These are phyloP conservation scores for Drosophila watanabei DNA, from an alignment of 1,140 invertebrate species.

Conservation along the genomic window DNA sequence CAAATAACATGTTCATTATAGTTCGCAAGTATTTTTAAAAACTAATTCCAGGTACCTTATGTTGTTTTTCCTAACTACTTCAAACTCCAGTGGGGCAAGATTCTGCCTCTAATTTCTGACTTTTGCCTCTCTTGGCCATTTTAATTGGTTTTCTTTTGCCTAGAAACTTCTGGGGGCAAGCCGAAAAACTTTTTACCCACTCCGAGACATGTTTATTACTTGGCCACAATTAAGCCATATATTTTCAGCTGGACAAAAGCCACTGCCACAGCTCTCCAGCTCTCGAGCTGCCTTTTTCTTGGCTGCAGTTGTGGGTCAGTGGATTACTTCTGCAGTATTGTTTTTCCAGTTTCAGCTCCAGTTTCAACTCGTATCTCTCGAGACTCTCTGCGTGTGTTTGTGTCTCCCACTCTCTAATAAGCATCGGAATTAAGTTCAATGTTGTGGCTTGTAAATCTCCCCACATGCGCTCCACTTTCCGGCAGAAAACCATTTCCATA, in stretches of 20 bases:
- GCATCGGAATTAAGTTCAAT: slow-evolving; percentile 38
- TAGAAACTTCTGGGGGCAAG: slow-evolving; percentile 33
- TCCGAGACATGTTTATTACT: slow-evolving; percentile 49
- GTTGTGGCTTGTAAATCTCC: slow-evolving; percentile 67
- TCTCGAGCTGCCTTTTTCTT: slow-evolving; percentile 15
- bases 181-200: slow-evolving; percentile 38
- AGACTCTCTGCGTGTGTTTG: too few species aligned
- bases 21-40: background rate
- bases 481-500: slow-evolving; percentile 70
- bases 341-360: slow-evolving; percentile 4
- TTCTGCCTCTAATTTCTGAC: slow-evolving; percentile 36
- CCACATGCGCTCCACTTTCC: slow-evolving; percentile 73
- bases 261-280: background rate
- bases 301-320: slow-evolving; percentile 46
- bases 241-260: slow-evolving; percentile 40
- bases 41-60: slow-evolving; percentile 3
- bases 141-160: slow-evolving; percentile 53
- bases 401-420: slow-evolving; percentile 51
- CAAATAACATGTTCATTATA: background rate
- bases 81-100: too few species aligned
- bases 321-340: slow-evolving; percentile 30
- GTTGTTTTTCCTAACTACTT: slow-evolving; percentile 1
- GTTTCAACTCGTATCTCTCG: slow-evolving; percentile 1
- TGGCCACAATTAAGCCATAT: slow-evolving; percentile 51
- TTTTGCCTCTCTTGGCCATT: slow-evolving; percentile 25